These are phyloP conservation scores for Ornithorhynchus anatinus DNA, from an alignment of 2,113 vertebrate species.

Conservation along the genomic window DNA sequence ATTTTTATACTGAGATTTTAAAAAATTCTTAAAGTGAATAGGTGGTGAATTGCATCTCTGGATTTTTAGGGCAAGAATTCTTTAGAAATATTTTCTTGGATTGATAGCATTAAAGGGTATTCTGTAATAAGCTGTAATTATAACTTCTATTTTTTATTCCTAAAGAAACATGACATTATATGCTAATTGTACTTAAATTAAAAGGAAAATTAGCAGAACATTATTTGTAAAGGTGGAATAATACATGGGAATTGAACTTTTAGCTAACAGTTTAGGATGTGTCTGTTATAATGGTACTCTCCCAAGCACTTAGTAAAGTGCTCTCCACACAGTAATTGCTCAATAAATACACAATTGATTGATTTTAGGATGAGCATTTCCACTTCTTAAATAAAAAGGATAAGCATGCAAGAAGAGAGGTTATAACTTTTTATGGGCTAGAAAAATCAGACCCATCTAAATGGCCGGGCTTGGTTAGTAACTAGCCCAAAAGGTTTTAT, in stretches of 20 bases:
- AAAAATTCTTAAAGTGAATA: too few species aligned
- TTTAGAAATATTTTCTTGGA: not conserved
- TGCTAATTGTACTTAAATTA: not conserved
- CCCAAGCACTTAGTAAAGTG: too few species aligned
- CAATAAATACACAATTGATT: too few species aligned
- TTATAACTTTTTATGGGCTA: not conserved
- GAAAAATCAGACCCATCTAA: not conserved
- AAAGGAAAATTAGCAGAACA: not conserved
- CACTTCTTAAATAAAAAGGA: not conserved
- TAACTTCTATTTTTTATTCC: not conserved
- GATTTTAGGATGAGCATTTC: not conserved
- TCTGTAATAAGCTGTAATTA: not conserved
- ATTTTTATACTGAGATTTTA: too few species aligned
- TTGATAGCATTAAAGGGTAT: not conserved
- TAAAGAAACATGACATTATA: not conserved
- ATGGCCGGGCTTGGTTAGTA: too few species aligned
- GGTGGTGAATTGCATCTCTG: not conserved
- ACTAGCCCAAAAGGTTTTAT: not conserved
- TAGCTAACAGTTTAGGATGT: not conserved
- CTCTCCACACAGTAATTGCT: too few species aligned
- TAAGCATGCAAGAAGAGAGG: not conserved
- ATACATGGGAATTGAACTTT: not conserved
- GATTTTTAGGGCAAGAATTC: slow-evolving; percentile 1
- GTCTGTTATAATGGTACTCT: too few species aligned
- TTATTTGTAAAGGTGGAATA: not conserved